These are phyloP conservation scores for Poeciliopsis infans DNA, from an alignment of 2,797 vertebrate genomes.

Conservation along the genomic window DNA sequence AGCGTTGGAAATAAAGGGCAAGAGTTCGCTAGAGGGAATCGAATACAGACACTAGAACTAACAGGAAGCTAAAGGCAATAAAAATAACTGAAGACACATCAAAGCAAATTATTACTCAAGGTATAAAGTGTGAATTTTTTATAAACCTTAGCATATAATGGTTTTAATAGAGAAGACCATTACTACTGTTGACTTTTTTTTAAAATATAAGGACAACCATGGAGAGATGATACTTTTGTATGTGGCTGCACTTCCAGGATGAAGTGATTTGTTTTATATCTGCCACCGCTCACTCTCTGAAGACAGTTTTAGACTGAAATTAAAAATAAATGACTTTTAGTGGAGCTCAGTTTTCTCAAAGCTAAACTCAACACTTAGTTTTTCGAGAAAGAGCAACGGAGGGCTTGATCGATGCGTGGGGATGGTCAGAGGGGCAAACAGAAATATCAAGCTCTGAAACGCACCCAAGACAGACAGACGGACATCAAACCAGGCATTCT, in stretches of 20 bases:
- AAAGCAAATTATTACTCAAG: slow-evolving; percentile 44
- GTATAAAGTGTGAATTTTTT: slow-evolving; percentile 22
- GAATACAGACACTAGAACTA: slow-evolving; percentile 32
- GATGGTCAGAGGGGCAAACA: slow-evolving; percentile 53
- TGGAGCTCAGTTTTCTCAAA: slow-evolving; percentile 43
- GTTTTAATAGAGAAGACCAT: slow-evolving; percentile 16
- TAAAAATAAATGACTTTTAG: slow-evolving; percentile 17
- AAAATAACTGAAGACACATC: slow-evolving; percentile 34
- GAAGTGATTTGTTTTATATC: slow-evolving; percentile 41
- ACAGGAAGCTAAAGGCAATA: slow-evolving; percentile 44
- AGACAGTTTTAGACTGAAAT: slow-evolving; percentile 46
- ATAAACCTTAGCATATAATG: slow-evolving; percentile 43
- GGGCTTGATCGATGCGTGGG: slow-evolving; percentile 61
- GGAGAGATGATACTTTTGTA: slow-evolving; percentile 17
- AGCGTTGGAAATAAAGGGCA: slow-evolving; percentile 31
- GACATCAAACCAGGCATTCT: slow-evolving; percentile 61
- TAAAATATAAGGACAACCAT: slow-evolving; percentile 32
- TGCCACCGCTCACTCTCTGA: slow-evolving; percentile 35
- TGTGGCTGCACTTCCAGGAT: slow-evolving; percentile 26
- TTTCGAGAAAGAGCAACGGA: slow-evolving; percentile 52
- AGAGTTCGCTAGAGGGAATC: slow-evolving; percentile 21
- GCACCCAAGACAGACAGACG: slow-evolving; percentile 70
- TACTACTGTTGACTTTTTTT: slow-evolving; percentile 27
- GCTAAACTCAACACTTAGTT: slow-evolving; percentile 50
- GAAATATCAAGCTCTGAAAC: slow-evolving; percentile 67